These are phyloP conservation scores for Sarotherodon lohbergeri DNA, from an alignment of 2,113 vertebrate genomes.

Conservation along the genomic window DNA sequence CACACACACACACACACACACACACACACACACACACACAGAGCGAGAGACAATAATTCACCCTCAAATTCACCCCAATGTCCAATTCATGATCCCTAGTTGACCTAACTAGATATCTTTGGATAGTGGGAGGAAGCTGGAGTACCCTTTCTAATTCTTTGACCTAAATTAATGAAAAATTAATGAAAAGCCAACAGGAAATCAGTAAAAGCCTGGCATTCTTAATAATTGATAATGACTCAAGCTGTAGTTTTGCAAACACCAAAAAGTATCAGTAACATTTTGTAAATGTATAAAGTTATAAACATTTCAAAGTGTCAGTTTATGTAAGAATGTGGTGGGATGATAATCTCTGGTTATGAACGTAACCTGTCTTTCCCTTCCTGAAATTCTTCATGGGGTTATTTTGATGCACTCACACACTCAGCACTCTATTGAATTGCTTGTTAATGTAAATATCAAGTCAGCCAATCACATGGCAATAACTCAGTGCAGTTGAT, in stretches of 20 bases:
- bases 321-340: neutral
- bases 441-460: neutral
- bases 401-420: neutral
- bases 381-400: neutral
- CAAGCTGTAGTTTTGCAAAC: neutral
- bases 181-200: neutral
- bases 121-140: neutral
- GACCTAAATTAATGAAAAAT: neutral
- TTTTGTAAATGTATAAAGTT: neutral
- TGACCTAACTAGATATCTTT: neutral
- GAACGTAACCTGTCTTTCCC: neutral
- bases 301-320: neutral
- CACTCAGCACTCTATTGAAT: neutral
- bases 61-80: neutral
- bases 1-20: no score
- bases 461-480: neutral
- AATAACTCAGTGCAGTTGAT: neutral
- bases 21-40: neutral
- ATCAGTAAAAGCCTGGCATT: neutral
- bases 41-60: fast-evolving
- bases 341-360: neutral
- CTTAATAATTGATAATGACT: neutral
- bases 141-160: neutral
- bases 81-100: neutral
- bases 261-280: neutral